A percentile compares a stretch with the other conserved stretches of the same genome.
phyloP scores from a whole-genome alignment of 2,888 invertebrate species.

The Frankliniella intonsa region DNA sequence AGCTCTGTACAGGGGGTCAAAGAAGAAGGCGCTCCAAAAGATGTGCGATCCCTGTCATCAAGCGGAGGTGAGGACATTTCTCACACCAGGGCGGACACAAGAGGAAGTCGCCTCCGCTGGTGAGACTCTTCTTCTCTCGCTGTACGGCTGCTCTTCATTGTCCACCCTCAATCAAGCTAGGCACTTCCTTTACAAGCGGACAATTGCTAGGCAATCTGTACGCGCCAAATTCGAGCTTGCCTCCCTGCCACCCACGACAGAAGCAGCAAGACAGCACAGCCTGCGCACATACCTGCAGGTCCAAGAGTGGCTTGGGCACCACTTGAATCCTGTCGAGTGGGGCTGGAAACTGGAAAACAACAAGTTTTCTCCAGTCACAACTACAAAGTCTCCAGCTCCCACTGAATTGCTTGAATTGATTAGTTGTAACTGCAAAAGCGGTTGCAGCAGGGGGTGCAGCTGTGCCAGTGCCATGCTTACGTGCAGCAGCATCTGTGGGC shows the following conservation, averaged over 20 bases:
- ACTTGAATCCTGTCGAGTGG: conserved; percentile 39
- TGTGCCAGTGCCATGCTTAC: not conserved
- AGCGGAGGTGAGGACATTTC: too few species aligned
- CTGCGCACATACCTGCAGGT: conserved; percentile 41
- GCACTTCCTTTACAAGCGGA: not conserved
- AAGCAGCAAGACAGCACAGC: conserved; percentile 40
- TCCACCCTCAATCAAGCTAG: not conserved
- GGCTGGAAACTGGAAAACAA: conserved; percentile 40
- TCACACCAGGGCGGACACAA: too few species aligned
- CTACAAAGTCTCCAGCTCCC: conserved; percentile 37
- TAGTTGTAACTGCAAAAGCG: not conserved
- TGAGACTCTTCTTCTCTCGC: not conserved
- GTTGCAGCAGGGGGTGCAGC: not conserved
- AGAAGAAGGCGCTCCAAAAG: not conserved
- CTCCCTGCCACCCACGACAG: not conserved
- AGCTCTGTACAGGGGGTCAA: too few species aligned
- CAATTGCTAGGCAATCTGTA: not conserved
- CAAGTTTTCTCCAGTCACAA: conserved; percentile 35
- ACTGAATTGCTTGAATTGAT: conserved; percentile 29
- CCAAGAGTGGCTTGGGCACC: conserved; percentile 39
- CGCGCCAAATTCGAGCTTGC: not conserved
- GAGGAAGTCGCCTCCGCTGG: not conserved
- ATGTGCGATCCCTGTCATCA: too few species aligned
- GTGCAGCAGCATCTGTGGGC: not conserved
- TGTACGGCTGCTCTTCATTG: not conserved